Conservation (phyloP, 2,888 invertebrate genomes). For the Chymomyza fuscimana region DNA sequence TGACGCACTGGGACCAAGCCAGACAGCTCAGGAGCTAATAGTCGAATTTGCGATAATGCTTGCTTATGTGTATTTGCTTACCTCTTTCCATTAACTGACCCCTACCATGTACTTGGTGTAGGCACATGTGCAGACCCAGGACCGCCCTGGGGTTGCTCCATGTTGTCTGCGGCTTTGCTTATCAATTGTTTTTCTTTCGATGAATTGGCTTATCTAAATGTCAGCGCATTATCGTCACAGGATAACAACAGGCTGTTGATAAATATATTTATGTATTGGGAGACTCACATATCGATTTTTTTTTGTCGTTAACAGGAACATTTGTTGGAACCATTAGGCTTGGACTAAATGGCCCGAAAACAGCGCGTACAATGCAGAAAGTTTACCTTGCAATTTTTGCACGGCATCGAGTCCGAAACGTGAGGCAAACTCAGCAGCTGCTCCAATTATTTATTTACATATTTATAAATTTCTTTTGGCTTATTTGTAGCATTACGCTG, state of each 20-base stretch:
- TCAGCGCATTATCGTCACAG: background rate
- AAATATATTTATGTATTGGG: background rate
- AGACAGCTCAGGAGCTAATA: constrained; percentile 45
- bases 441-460: constrained; percentile 56
- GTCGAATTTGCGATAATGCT: constrained; percentile 31
- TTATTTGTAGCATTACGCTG: constrained; percentile 11
- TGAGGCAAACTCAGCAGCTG: constrained; percentile 40
- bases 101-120: background rate
- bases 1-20: constrained; percentile 26
- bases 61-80: constrained; percentile 18
- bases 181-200: background rate
- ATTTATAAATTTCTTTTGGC: constrained; percentile 29
- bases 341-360: background rate
- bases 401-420: constrained; percentile 27
- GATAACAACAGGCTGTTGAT: constrained; percentile 1
- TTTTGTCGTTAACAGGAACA: background rate
- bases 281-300: background rate
- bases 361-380: constrained; percentile 4
- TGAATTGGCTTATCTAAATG: constrained; percentile 2
- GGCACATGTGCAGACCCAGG: constrained; percentile 34
- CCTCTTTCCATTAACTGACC: constrained; percentile 5
- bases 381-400: constrained; percentile 49
- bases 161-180: constrained; percentile 30
- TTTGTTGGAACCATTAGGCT: background rate
- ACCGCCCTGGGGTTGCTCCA: constrained; percentile 41